A percentile compares a stretch with the other conserved stretches of the same genome.
Conservation (phyloP, 2,113 vertebrate genomes). For the Empidonax traillii region DNA sequence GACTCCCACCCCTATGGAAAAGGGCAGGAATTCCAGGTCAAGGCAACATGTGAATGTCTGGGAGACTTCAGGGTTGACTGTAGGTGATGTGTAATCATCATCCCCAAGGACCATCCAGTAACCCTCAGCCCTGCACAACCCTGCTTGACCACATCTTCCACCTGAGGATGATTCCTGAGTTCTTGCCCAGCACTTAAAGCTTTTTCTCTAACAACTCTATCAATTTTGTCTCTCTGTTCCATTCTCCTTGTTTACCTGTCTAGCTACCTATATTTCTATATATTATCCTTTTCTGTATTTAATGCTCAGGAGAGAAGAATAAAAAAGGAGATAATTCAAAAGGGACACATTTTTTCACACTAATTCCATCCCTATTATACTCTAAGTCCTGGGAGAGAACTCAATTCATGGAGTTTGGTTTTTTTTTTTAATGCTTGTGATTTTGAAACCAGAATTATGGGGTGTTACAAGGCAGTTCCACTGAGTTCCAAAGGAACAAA, state of each 20-base stretch:
- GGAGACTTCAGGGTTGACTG: background rate
- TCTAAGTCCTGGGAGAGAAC: background rate
- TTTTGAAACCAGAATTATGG: background rate
- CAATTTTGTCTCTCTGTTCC: background rate
- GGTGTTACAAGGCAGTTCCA: background rate
- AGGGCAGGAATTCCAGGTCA: background rate
- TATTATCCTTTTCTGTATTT: background rate
- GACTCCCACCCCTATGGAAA: background rate
- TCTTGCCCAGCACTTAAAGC: background rate
- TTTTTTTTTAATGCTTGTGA: background rate
- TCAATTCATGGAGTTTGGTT: background rate
- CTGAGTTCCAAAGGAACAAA: background rate
- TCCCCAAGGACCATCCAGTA: no score
- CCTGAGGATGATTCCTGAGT: background rate
- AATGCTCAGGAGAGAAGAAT: background rate
- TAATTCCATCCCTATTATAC: background rate
- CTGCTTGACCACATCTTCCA: background rate
- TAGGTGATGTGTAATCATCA: background rate
- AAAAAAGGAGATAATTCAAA: background rate
- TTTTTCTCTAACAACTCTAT: background rate
- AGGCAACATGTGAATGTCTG: background rate
- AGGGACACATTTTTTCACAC: background rate
- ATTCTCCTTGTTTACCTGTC: background rate
- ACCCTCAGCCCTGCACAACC: no score
- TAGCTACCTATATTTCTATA: no score